Base-by-base conservation (phyloP, 2,113 vertebrate genomes). In the Probosciger aterrimus region DNA sequence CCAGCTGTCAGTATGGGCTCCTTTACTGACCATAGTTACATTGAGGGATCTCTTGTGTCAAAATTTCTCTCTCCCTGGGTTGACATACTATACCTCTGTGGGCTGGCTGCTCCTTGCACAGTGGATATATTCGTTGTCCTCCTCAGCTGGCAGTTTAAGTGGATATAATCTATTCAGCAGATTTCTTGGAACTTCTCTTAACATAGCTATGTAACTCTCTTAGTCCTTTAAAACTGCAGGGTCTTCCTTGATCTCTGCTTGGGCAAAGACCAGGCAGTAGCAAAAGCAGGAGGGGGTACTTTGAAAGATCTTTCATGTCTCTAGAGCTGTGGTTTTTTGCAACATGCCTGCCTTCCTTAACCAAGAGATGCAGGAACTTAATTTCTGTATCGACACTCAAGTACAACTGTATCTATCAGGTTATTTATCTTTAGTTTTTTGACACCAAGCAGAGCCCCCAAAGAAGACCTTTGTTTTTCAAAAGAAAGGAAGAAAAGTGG, bases 141-240 rank as follows among this genome's bases (percentile, higher is more conserved):
- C 86, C 69, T 92, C 74, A 46, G 47, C 0, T 95, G 93, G 69
- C 81, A 71, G 62, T 84, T 92, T 86, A 91, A 92, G 82, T 46
- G 73, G 65, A 16, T 82, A 35, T 79, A 91, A 96, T 92, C 83
- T 86, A 79, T 95, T 92, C 83, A 76, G 80, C 65, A 90, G 65
- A 55, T 92, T 95, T 96, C 86, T 70, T 95, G 86, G 93, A 93
- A 95, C 81, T 84, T 82, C 83, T 50, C 60, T 68, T 64, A 47
- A 68, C 55, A 23, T 39, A 81, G n/a, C 60, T 78, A 0, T 50
- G 50, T 33, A 67, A 4, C 15, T 88, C 46, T 65, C 52, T 77
- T 75, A 47, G 46, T 70, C 37, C 60, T 75, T 64, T 79, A 47
- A 52, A 91, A 60, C 33, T 60, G 41, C 23, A 23, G 31, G 16